These are phyloP conservation scores for Oncopodura yosiiana DNA, from an alignment of 1,140 invertebrate genomes.

Conservation along the genomic window DNA sequence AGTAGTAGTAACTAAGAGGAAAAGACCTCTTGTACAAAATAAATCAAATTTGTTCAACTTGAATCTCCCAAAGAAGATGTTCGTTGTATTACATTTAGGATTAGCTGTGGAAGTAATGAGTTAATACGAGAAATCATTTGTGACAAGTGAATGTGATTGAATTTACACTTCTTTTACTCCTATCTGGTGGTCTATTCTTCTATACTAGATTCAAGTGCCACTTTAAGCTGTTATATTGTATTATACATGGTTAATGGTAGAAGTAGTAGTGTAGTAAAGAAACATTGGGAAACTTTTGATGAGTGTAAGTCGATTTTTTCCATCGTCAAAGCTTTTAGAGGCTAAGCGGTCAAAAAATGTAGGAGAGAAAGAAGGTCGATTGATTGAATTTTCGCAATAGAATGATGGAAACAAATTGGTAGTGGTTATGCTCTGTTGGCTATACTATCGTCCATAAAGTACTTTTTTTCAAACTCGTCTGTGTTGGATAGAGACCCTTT, in stretches of 20 bases:
- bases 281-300: slow-evolving; percentile 12
- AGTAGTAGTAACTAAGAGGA: too few species aligned
- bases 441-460: too few species aligned
- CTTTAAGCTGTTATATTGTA: neutral
- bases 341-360: neutral
- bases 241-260: neutral
- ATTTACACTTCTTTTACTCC: slow-evolving; percentile 14
- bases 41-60: too few species aligned
- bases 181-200: neutral
- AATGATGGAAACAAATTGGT: slow-evolving; percentile 30
- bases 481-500: too few species aligned
- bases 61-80: too few species aligned
- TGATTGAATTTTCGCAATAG: slow-evolving; percentile 31
- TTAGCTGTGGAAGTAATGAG: slow-evolving; percentile 22
- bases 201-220: neutral
- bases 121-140: slow-evolving; percentile 32
- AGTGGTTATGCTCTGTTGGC: too few species aligned
- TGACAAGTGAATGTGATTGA: slow-evolving; percentile 30
- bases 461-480: too few species aligned
- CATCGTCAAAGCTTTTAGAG: neutral
- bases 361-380: slow-evolving; percentile 8
- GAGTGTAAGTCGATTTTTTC: neutral
- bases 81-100: too few species aligned
- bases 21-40: too few species aligned
- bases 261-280: neutral